Conservation (phyloP, 1,140 invertebrate species). For the Lutraria rhynchaena region DNA sequence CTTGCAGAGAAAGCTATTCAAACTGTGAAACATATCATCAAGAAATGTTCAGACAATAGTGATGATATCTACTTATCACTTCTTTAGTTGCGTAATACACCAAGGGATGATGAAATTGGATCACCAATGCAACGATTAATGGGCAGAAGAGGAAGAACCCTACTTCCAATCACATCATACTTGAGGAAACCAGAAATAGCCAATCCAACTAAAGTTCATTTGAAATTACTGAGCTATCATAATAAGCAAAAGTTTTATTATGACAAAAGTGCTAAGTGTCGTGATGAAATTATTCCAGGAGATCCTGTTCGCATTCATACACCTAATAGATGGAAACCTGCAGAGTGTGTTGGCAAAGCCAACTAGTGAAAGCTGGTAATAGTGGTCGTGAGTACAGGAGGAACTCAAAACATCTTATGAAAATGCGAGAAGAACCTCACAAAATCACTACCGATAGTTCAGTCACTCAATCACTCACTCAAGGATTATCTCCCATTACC, state of each 20-base stretch:
- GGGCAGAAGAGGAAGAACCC: constrained; percentile 1
- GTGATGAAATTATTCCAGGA: not conserved
- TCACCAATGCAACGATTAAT: not conserved
- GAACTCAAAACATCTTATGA: not conserved
- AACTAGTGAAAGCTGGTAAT: not conserved
- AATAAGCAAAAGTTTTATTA: constrained; percentile 5
- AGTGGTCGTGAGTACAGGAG: constrained; percentile 2
- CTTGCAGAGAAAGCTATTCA: constrained; percentile 58
- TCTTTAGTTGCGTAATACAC: constrained; percentile 52
- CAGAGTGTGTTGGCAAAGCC: not conserved
- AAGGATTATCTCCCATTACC: too few relatives aligned
- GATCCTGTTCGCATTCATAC: not conserved
- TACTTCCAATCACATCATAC: not conserved
- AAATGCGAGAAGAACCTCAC: too few relatives aligned
- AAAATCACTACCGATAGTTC: too few relatives aligned
- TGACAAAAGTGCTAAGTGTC: not conserved
- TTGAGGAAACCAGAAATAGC: not conserved
- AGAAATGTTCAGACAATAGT: constrained; percentile 24
- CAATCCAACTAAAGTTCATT: not conserved
- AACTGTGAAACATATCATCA: constrained; percentile 55
- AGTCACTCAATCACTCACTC: too few relatives aligned
- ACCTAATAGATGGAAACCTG: not conserved
- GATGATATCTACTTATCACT: constrained; percentile 51
- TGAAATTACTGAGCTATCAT: not conserved
- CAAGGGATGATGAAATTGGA: constrained; percentile 2